A percentile compares a stretch with the other conserved stretches of the same genome.
Conservation (phyloP, 1,140 invertebrate species). For the Diachasma alloeum region DNA sequence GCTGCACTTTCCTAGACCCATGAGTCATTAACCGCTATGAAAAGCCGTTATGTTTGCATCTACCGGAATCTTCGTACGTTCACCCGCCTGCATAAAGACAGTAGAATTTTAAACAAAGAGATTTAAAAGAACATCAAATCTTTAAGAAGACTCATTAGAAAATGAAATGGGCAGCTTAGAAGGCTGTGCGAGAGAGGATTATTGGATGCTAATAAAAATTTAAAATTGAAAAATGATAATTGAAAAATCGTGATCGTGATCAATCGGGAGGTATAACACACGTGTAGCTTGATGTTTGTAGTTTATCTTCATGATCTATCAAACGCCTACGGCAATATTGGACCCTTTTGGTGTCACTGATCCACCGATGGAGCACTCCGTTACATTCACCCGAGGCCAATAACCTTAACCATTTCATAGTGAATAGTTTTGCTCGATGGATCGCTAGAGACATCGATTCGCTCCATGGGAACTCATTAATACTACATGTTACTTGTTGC, state of each 20-base stretch:
- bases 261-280: neutral
- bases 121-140: neutral
- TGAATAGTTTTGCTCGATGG: neutral
- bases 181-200: no score
- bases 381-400: conserved; percentile 23
- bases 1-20: neutral
- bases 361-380: neutral
- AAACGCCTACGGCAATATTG: conserved; percentile 15
- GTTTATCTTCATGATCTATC: conserved; percentile 19
- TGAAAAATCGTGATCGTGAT: neutral
- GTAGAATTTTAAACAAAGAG: neutral
- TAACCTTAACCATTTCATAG: conserved; percentile 7
- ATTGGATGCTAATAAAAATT: neutral
- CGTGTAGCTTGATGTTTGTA: neutral
- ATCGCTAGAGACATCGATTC: neutral
- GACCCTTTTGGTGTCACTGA: conserved; percentile 13
- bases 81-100: conserved; percentile 2
- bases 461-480: neutral
- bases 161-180: neutral
- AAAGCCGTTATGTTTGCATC: conserved; percentile 27
- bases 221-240: neutral
- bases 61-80: conserved; percentile 23
- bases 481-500: neutral
- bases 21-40: conserved; percentile 28
- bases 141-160: neutral